Conservation (phyloP, 2,797 vertebrate species). For the Meda fulgida region DNA sequence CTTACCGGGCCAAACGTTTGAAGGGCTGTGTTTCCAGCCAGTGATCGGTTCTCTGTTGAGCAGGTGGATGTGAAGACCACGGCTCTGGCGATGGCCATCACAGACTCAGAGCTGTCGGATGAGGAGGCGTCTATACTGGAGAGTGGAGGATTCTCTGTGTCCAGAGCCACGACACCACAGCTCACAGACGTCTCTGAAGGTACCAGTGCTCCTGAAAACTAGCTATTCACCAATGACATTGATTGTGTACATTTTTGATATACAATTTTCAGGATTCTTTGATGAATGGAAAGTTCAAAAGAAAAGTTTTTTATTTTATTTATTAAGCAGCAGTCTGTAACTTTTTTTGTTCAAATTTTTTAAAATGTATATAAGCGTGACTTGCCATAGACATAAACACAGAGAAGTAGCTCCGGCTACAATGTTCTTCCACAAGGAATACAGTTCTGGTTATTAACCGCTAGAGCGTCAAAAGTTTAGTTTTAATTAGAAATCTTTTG, state of each 20-base stretch:
- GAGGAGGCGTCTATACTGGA: conserved; percentile 97
- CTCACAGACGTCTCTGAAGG: conserved; percentile 94
- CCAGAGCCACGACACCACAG: conserved; percentile 95
- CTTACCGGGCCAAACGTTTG: background rate
- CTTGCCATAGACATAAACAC: no score
- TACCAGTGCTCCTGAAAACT: conserved; percentile 58
- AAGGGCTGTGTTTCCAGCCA: background rate
- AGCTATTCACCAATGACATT: background rate
- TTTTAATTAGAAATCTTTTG: background rate
- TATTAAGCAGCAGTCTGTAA: no score
- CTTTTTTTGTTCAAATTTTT: no score
- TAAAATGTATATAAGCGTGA: no score
- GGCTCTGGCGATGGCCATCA: conserved; percentile 96
- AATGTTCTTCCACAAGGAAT: no score
- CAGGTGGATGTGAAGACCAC: conserved; percentile 98
- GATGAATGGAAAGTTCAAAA: background rate
- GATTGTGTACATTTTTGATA: background rate
- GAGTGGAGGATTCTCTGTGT: conserved; percentile 96
- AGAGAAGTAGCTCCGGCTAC: no score
- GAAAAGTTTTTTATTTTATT: background rate
- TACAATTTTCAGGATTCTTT: background rate
- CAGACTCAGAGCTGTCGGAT: conserved; percentile 96
- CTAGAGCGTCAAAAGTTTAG: no score
- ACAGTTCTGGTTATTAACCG: no score
- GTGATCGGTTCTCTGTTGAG: background rate